Conservation (phyloP, 2,797 vertebrate genomes). For the Ceryle rudis region DNA sequence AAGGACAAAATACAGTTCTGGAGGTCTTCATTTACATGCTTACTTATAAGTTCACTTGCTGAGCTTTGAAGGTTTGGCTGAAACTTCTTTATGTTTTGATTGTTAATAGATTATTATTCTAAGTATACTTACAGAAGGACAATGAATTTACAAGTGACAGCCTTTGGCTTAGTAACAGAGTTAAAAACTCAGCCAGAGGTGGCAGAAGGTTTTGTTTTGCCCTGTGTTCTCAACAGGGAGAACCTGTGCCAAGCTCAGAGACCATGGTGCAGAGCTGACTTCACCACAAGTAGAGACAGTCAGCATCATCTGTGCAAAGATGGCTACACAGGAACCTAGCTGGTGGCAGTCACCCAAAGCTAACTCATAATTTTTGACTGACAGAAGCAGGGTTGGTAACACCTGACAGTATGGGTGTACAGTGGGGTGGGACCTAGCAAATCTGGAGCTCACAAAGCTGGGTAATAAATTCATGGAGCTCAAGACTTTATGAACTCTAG, state of each 20-base stretch:
- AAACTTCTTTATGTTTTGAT: neutral
- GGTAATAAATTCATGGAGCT: neutral
- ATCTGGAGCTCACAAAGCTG: neutral
- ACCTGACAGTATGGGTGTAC: no score
- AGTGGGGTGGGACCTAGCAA: neutral
- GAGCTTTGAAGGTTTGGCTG: neutral
- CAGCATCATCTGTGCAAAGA: neutral
- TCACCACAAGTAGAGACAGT: neutral
- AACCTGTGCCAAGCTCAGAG: neutral
- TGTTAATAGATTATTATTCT: neutral
- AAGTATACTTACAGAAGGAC: neutral
- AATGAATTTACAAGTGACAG: neutral
- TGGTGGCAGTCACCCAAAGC: neutral
- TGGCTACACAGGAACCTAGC: rapidly evolving
- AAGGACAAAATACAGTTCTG: neutral
- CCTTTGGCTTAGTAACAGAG: neutral
- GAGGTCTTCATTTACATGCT: neutral
- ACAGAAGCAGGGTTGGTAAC: neutral
- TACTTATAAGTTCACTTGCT: neutral
- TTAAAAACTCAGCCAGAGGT: neutral
- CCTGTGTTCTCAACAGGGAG: neutral
- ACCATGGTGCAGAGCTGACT: neutral
- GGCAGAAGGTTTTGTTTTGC: neutral
- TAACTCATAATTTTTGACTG: neutral
- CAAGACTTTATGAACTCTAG: neutral